These are phyloP conservation scores for Podargus strigoides DNA, from an alignment of 2,797 vertebrate species.

Conservation along the genomic window DNA sequence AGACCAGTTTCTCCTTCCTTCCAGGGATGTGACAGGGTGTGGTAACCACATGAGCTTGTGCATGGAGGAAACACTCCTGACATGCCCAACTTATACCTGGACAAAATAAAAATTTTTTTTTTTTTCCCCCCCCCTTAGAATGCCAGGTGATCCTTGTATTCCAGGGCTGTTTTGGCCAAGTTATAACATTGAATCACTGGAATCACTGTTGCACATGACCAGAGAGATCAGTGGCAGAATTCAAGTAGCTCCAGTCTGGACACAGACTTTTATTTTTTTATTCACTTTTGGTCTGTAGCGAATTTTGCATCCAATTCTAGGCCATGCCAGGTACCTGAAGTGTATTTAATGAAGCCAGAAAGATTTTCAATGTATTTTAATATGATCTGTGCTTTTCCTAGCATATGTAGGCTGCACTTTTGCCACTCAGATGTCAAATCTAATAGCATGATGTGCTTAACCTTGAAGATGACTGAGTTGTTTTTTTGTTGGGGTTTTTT, in stretches of 20 bases:
- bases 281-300: background rate
- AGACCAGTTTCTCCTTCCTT: background rate
- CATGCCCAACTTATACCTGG: fast-evolving
- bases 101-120: background rate
- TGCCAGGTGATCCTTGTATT: fast-evolving
- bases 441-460: fast-evolving
- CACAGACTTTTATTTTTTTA: background rate
- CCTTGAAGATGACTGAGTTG: fast-evolving
- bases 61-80: background rate
- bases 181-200: fast-evolving
- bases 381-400: background rate
- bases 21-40: background rate
- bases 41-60: background rate
- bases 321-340: background rate
- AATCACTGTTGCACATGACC: fast-evolving
- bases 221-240: background rate
- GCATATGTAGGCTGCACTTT: background rate
- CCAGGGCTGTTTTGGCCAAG: background rate
- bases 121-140: background rate
- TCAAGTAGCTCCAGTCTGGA: background rate
- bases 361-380: background rate
- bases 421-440: background rate
- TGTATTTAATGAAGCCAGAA: background rate
- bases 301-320: background rate
- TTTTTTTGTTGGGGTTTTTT: background rate